phyloP scores from a whole-genome alignment of 2,113 vertebrate genomes.

The Rana temporaria region DNA sequence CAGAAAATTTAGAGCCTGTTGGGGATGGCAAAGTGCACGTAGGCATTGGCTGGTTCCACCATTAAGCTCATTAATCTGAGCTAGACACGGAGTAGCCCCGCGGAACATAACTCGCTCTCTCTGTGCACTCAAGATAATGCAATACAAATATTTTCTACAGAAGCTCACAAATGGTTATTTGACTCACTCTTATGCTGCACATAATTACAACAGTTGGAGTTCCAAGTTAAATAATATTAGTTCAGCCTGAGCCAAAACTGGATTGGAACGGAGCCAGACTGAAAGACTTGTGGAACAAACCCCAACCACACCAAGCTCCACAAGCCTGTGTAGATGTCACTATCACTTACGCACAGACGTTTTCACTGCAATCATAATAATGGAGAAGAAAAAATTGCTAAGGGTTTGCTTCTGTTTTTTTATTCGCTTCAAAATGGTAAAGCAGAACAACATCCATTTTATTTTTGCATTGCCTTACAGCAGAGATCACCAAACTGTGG shows the following conservation, averaged over 20 bases:
- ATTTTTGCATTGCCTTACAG: too few relatives aligned
- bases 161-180: slow-evolving; percentile 48
- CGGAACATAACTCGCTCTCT: slow-evolving; percentile 12
- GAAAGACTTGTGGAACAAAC: slow-evolving; percentile 32
- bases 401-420: too few relatives aligned
- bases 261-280: slow-evolving; percentile 34
- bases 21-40: slow-evolving; percentile 11
- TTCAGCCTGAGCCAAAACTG: slow-evolving; percentile 19
- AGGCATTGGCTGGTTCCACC: not conserved
- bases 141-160: slow-evolving; percentile 48
- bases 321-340: slow-evolving; percentile 36
- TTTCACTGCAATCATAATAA: slow-evolving; percentile 1
- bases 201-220: slow-evolving; percentile 35
- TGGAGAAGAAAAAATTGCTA: not conserved
- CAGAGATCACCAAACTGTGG: too few relatives aligned
- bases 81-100: not conserved
- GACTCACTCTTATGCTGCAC: slow-evolving; percentile 32
- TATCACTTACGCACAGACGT: slow-evolving; percentile 31
- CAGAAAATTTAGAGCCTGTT: not conserved
- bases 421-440: too few relatives aligned
- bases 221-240: slow-evolving; percentile 54
- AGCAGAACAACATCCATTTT: too few relatives aligned
- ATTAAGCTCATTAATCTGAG: not conserved
- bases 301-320: slow-evolving; percentile 38
- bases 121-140: slow-evolving; percentile 47